These are phyloP conservation scores for Polypterus senegalus DNA, from an alignment of 2,113 vertebrate species.

Conservation along the genomic window DNA sequence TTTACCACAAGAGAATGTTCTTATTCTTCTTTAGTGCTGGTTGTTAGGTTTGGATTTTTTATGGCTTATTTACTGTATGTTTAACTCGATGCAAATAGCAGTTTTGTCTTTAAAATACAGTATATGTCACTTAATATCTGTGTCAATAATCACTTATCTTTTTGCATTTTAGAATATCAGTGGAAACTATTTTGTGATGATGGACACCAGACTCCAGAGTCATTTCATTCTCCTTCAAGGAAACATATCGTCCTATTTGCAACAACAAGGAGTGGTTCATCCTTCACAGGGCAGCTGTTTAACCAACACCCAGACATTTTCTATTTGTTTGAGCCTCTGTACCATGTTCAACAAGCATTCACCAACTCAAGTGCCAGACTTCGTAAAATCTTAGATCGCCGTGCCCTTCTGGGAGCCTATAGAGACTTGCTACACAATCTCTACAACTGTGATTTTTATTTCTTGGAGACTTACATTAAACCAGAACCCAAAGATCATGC, in stretches of 20 bases:
- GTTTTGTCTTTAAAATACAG: too few relatives aligned
- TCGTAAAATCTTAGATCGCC: conserved; percentile 34
- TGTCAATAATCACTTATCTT: too few relatives aligned
- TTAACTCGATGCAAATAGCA: too few relatives aligned
- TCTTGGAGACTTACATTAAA: conserved; percentile 56
- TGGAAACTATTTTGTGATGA: conserved; percentile 47
- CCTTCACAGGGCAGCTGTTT: conserved; percentile 61
- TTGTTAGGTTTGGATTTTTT: too few relatives aligned
- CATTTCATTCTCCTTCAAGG: conserved; percentile 12
- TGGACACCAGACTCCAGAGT: conserved; percentile 19
- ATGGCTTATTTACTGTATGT: too few relatives aligned
- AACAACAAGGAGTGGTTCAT: conserved; percentile 60
- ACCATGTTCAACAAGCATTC: conserved; percentile 55
- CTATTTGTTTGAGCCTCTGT: conserved; percentile 62
- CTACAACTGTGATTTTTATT: conserved; percentile 55
- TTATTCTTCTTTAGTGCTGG: too few relatives aligned
- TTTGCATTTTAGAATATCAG: conserved; percentile 32
- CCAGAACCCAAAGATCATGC: conserved; percentile 50
- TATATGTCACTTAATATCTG: too few relatives aligned
- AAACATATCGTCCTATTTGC: conserved; percentile 61
- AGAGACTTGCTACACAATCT: conserved; percentile 59
- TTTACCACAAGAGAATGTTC: too few relatives aligned
- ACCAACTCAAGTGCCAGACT: conserved; percentile 46
- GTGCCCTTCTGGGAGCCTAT: conserved; percentile 51
- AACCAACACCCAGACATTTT: conserved; percentile 60